These are phyloP conservation scores for Pseudomyrmex cubaensis DNA, from an alignment of 1,140 invertebrate genomes.

Conservation along the genomic window DNA sequence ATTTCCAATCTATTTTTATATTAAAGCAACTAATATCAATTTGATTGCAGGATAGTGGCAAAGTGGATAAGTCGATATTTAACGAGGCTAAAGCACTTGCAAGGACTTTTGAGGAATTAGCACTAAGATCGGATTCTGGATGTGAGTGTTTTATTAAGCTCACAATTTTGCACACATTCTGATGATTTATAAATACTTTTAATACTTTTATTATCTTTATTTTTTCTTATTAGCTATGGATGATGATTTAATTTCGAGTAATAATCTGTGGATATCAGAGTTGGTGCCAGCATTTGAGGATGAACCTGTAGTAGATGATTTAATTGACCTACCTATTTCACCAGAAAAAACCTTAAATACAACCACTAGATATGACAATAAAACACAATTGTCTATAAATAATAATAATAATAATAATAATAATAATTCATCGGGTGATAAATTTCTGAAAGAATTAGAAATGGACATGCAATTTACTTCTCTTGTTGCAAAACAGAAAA, in stretches of 20 bases:
- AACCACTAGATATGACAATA: neutral
- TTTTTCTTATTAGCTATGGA: conserved; percentile 64
- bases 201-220: conserved; percentile 7
- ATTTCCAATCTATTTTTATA: conserved; percentile 3
- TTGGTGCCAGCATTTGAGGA: conserved; percentile 78
- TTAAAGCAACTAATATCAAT: conserved; percentile 47
- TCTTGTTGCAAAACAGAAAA: conserved; percentile 69
- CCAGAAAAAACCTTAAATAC: conserved; percentile 39
- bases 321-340: conserved; percentile 77
- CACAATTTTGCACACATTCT: too few species aligned
- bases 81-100: conserved; percentile 75
- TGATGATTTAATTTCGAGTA: conserved; percentile 76
- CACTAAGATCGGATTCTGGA: conserved; percentile 62
- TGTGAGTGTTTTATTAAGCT: conserved; percentile 64
- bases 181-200: neutral
- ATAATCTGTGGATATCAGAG: conserved; percentile 73
- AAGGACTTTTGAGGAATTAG: conserved; percentile 76
- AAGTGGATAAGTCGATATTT: conserved; percentile 70
- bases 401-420: neutral
- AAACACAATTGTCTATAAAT: conserved; percentile 8
- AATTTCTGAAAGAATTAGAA: conserved; percentile 34
- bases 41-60: conserved; percentile 63
- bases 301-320: conserved; percentile 72
- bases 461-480: conserved; percentile 75
- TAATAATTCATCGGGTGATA: neutral